Base-by-base conservation (phyloP, 2,888 invertebrate genomes). In the Dicycla oo region DNA sequence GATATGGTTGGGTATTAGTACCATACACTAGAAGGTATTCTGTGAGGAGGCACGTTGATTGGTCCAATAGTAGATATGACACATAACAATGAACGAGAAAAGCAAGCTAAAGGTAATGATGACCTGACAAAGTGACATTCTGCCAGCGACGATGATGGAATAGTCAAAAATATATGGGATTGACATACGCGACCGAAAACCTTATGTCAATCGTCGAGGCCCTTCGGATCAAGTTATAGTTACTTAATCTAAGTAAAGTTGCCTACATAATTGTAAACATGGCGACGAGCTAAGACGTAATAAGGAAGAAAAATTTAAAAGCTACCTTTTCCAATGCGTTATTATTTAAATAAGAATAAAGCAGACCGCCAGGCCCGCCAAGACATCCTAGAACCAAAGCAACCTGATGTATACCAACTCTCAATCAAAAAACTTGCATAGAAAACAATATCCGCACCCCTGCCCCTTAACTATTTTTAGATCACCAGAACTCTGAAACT, bases 401-500 rank as follows among this genome's bases (percentile, higher is more conserved):
- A 11, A 18, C 18, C 11, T n/a, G n/a, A n/a, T n/a, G 0, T 8
- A 20, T 38, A 20, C 10, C 10, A 20, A 20, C 11, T 10, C 45
- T 18, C 7, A 53, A 18, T 20, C 0, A 54, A 67, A 66, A 38
- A 45, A 10, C 43, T 23, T 51, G 10, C 34, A 54, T 8, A 43
- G 0, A 61, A 56, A 51, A 49, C 40, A 49, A 54, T 47, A 40
- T 54, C 30, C 5, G 8, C 13, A 47, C 15, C 6, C 6, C 2
- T 34, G 6, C 34, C 3, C 3, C 15, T 45, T 45, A 30, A 40
- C 40, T n/a, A 51, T 47, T 56, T 73, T 51, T 47, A 54, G 43
- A 51, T 61, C 26, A 54, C 49, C n/a, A 18, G 15, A 73, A 60
- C 26, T 47, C 40, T 13, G 40, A 73, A 64, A 73, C 45, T 47